Base-by-base conservation (phyloP, 1,140 invertebrate species). In the Philaenus spumarius region DNA sequence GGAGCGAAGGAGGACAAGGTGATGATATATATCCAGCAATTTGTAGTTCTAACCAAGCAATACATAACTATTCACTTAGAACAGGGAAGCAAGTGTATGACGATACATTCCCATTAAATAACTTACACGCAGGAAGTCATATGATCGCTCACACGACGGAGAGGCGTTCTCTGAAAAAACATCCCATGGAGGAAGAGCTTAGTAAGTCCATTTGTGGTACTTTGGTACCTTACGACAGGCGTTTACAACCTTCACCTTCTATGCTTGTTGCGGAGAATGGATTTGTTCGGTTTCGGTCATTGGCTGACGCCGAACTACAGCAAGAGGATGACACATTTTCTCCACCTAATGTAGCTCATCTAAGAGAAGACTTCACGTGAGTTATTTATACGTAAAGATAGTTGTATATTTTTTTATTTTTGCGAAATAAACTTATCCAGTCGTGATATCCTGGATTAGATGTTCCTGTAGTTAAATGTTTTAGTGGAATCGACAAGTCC, bases 241-340 rank as follows among this genome's bases (percentile, higher is more conserved):
- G 61, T 55, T 62, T 64, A 19, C 66, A 64, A 23, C 62, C 65
- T 22, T 70, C 69, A 20, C 68, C 69, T 22, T 84, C 78, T 55
- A 90, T 91, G 87, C 73, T 92, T 42, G 87, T 90, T 4, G 87
- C 87, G 60, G 89, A 93, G 65, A 86, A 90, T 64, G 89, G 89
- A 1, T 90, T 92, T 68, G 83, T 91, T 1, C 77, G 89, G 51
- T 92, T 91, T 74, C 78, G 87, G 26, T 82, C 82, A 11, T 67
- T 85, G 50, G 83, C 84, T 35, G 82, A 68, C 56, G 64, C 57
- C 14, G 62, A 66, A 48, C 55, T 53, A 19, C 58, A 57, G 3
- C 39, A 43, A n/a, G 37, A 35, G 7, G 62, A 63, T 42, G 62
- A 63, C 34, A 19, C 58, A 12, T 63, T 57, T 24, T 24, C 55